These are phyloP conservation scores for Hydriomena furcata DNA, from an alignment of 2,888 invertebrate genomes.

Conservation along the genomic window DNA sequence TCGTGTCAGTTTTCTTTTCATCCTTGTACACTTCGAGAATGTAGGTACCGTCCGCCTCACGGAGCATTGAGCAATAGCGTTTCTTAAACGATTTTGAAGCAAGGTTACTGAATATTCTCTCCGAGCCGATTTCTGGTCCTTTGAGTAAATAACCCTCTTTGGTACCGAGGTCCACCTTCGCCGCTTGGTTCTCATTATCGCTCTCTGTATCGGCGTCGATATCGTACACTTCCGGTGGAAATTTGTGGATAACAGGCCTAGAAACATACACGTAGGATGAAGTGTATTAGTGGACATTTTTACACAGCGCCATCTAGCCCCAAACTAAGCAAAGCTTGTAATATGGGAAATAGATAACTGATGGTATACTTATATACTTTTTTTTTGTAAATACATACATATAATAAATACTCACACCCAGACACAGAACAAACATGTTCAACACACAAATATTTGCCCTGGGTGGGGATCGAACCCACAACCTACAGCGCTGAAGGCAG, in stretches of 20 bases:
- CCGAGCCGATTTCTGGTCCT: constrained; percentile 95
- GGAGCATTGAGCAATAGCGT: constrained; percentile 93
- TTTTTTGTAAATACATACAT: too few species aligned
- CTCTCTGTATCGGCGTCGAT: constrained; percentile 94
- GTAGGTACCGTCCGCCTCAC: constrained; percentile 95
- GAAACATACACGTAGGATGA: constrained; percentile 7
- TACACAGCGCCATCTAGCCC: too few species aligned
- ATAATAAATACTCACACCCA: too few species aligned
- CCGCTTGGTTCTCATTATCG: constrained; percentile 88
- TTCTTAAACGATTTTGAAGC: constrained; percentile 97
- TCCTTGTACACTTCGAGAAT: constrained; percentile 96
- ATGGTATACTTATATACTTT: too few species aligned
- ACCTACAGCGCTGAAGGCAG: too few species aligned
- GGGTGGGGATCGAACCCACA: too few species aligned
- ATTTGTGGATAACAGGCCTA: constrained; percentile 67
- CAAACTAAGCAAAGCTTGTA: too few species aligned
- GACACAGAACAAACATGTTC: too few species aligned
- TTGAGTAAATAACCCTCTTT: constrained; percentile 96
- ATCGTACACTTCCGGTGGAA: constrained; percentile 93
- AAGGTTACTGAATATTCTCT: constrained; percentile 95
- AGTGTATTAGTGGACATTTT: neutral
- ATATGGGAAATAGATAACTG: too few species aligned
- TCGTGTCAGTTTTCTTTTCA: constrained; percentile 95
- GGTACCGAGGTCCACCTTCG: constrained; percentile 90
- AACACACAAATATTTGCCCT: too few species aligned